A percentile compares a stretch with the other conserved stretches of the same genome.
phyloP scores from a whole-genome alignment of 2,113 vertebrate genomes.

The Micronycteris hirsuta region DNA sequence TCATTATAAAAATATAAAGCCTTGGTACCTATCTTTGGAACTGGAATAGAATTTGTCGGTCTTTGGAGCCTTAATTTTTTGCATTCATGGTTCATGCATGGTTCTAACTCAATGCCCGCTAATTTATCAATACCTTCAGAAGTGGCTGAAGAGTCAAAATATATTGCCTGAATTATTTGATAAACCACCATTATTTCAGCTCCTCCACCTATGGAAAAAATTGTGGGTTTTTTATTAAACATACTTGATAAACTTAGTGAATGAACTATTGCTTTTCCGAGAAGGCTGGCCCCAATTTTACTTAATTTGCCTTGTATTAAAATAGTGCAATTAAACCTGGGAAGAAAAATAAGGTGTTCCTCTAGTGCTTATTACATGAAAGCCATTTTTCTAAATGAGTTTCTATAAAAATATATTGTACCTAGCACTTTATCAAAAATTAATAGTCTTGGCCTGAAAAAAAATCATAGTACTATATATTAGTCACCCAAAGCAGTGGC shows the following conservation, averaged over 20 bases:
- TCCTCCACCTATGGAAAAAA: conserved; percentile 1
- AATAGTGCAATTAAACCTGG: conserved; percentile 54
- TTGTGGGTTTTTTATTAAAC: conserved; percentile 40
- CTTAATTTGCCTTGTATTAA: conserved; percentile 62
- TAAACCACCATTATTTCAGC: conserved; percentile 19
- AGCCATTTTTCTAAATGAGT: conserved; percentile 66
- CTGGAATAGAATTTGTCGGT: background rate
- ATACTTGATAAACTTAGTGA: conserved; percentile 16
- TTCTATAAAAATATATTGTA: conserved; percentile 54
- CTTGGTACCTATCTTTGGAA: background rate
- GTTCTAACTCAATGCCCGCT: background rate
- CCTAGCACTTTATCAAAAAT: conserved; percentile 46
- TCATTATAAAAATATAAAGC: background rate
- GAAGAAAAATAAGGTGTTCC: conserved; percentile 64
- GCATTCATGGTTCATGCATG: background rate
- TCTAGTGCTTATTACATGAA: conserved; percentile 56
- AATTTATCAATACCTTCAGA: background rate
- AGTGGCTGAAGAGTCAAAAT: background rate
- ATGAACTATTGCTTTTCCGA: conserved; percentile 32
- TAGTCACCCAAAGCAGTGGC: conserved; percentile 51
- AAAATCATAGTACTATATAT: conserved; percentile 5
- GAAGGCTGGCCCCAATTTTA: conserved; percentile 36
- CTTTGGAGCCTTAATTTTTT: background rate
- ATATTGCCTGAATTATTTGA: background rate
- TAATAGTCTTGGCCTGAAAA: conserved; percentile 49